Conservation (phyloP, 2,113 vertebrate species). For the Semnornis frantzii region DNA sequence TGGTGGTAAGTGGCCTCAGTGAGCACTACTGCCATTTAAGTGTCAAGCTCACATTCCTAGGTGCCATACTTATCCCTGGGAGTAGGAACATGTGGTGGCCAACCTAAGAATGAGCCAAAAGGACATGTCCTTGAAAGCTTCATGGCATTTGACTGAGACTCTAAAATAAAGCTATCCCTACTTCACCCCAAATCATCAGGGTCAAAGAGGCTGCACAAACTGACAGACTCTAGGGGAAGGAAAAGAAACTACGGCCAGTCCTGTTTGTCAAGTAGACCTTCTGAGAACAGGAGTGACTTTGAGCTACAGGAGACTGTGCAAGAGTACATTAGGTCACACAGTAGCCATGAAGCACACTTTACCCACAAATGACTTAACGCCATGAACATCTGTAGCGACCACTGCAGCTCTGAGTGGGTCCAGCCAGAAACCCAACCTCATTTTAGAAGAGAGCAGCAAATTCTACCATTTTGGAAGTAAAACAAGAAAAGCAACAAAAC, state of each 20-base stretch:
- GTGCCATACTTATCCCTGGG: neutral
- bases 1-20: neutral
- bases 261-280: neutral
- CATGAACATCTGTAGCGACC: neutral
- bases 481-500: neutral
- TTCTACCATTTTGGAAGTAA: neutral
- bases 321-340: neutral
- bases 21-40: neutral
- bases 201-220: neutral
- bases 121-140: neutral
- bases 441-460: neutral
- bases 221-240: neutral
- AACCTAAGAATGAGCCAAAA: neutral
- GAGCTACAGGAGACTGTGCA: neutral
- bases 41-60: neutral
- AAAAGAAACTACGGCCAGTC: neutral
- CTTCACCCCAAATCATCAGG: neutral
- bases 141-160: neutral
- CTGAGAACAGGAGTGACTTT: neutral
- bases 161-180: neutral
- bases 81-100: neutral
- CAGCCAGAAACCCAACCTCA: neutral
- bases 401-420: neutral
- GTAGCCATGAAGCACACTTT: neutral
- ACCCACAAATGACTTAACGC: neutral